phyloP scores from a whole-genome alignment of 2,888 invertebrate species.

The Phrixothrix hirtus region DNA sequence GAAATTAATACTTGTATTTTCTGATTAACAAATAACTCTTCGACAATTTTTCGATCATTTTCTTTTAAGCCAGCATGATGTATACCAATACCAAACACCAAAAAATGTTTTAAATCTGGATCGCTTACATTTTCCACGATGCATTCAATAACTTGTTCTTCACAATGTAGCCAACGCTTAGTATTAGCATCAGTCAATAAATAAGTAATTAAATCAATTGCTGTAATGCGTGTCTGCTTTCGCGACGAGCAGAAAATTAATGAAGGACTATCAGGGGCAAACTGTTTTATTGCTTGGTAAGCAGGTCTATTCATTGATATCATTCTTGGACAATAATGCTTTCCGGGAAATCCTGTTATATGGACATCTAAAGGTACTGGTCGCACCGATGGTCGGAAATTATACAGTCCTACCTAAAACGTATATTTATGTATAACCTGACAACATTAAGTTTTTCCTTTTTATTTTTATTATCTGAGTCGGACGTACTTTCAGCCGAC shows the following conservation, averaged over 20 bases:
- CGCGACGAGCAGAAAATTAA: conserved; percentile 96
- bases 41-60: conserved; percentile 85
- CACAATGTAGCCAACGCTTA: conserved; percentile 91
- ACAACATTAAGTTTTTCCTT: background rate
- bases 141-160: conserved; percentile 82
- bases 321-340: conserved; percentile 99
- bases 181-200: conserved; percentile 90
- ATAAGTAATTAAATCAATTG: conserved; percentile 90
- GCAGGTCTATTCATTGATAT: conserved; percentile 99
- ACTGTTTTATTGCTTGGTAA: conserved; percentile 91
- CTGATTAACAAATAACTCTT: conserved; percentile 91
- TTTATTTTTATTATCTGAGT: too few species aligned
- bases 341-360: conserved; percentile 88
- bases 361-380: conserved; percentile 94
- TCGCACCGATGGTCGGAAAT: conserved; percentile 96
- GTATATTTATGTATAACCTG: conserved; percentile 8
- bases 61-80: conserved; percentile 98
- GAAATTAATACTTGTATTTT: conserved; percentile 96
- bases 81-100: conserved; percentile 97
- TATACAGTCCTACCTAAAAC: conserved; percentile 83
- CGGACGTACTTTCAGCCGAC: too few species aligned
- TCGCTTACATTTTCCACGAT: conserved; percentile 75
- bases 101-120: conserved; percentile 86
- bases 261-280: conserved; percentile 89
- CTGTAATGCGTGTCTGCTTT: conserved; percentile 94